Evolutionary conservation across 2,888 invertebrate genomes (phyloP).

Genomic region (Calliphora vomitoria): DNA sequence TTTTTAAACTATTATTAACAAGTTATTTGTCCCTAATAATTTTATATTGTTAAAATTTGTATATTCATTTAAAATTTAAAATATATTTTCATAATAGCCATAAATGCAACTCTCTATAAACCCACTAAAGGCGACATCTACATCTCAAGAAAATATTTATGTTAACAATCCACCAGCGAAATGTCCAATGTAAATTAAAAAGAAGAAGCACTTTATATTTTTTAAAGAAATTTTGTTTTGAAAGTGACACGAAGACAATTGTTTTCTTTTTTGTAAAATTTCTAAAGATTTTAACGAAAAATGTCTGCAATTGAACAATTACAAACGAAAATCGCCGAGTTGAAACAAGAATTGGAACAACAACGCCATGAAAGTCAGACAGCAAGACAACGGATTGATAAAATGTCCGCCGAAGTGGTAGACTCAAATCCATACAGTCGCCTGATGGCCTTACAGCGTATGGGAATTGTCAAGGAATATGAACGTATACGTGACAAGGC

Average conservation of each 20-base stretch:
- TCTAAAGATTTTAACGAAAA: conserved; percentile 77
- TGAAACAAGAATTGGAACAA: conserved; percentile 88
- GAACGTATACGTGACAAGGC: conserved; percentile 95
- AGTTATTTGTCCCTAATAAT: no score
- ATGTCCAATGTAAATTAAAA: neutral
- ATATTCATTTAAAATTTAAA: no score
- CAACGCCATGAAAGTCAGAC: conserved; percentile 76
- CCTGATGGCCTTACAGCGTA: conserved; percentile 98
- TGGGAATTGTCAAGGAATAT: conserved; percentile 99
- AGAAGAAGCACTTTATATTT: conserved; percentile 21
- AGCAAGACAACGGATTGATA: conserved; percentile 90
- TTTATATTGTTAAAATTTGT: no score
- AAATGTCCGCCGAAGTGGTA: conserved; percentile 98
- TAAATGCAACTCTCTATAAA: neutral
- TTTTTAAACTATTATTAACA: no score
- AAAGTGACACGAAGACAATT: conserved; percentile 72
- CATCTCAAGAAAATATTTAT: neutral
- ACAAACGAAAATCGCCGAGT: conserved; percentile 87
- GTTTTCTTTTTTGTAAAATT: conserved; percentile 36
- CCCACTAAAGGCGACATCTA: neutral
- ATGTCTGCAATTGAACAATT: conserved; percentile 88
- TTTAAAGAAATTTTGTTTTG: conserved; percentile 59
- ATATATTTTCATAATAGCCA: neutral
- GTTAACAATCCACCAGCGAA: conserved; percentile 15
- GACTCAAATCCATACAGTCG: conserved; percentile 99